These are phyloP conservation scores for Steinernema carpocapsae DNA, from an alignment of 2,888 invertebrate species.

Conservation along the genomic window DNA sequence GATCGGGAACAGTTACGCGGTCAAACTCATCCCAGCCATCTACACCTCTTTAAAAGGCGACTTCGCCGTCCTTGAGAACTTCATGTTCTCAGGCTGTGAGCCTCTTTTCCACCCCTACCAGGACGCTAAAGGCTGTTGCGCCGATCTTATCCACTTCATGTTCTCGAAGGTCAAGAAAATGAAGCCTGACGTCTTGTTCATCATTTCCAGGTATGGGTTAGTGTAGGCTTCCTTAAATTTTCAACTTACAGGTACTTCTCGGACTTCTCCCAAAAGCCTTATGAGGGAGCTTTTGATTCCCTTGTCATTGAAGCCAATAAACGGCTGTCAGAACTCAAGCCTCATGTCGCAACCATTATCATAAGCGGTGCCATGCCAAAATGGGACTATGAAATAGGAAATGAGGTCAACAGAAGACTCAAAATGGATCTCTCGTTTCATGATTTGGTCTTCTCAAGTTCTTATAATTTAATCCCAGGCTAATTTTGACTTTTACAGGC, in stretches of 20 bases:
- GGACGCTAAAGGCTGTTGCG: not conserved
- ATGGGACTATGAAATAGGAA: not conserved
- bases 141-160: conserved; percentile 1
- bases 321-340: not conserved
- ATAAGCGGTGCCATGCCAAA: conserved; percentile 16
- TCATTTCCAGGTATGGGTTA: not conserved
- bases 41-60: not conserved
- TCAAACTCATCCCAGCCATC: conserved; percentile 25
- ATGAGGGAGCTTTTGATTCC: not conserved
- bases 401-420: not conserved
- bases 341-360: not conserved
- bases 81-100: conserved; percentile 23
- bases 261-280: not conserved
- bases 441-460: not conserved
- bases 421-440: conserved; percentile 11
- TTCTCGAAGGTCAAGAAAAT: not conserved
- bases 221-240: no score
- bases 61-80: not conserved
- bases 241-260: not conserved
- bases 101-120: not conserved
- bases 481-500: not conserved
- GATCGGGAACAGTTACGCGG: conserved; percentile 23
- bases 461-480: not conserved
- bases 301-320: not conserved
- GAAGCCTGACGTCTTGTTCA: conserved; percentile 8